Conservation (phyloP, 2,888 invertebrate species). For the Ennomos erosarius region DNA sequence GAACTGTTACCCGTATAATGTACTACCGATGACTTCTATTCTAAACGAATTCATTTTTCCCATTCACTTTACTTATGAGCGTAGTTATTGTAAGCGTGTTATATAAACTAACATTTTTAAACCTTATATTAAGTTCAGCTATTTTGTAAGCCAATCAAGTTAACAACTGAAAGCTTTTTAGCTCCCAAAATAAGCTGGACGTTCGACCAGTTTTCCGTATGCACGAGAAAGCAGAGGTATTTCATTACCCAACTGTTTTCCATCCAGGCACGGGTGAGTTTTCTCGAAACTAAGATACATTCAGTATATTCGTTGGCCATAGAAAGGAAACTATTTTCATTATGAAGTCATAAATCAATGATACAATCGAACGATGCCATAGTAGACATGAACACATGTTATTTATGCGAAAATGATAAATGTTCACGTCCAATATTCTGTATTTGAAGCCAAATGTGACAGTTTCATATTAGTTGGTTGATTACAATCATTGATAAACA, state of each 20-base stretch:
- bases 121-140: too few relatives aligned
- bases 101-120: too few relatives aligned
- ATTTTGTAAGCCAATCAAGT: too few relatives aligned
- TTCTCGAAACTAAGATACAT: constrained; percentile 48
- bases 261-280: constrained; percentile 52
- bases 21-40: too few relatives aligned
- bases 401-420: constrained; percentile 72
- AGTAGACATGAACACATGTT: constrained; percentile 72
- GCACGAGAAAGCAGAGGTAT: constrained; percentile 43
- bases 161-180: too few relatives aligned
- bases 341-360: constrained; percentile 80
- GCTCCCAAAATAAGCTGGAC: neutral
- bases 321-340: constrained; percentile 77
- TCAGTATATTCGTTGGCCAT: constrained; percentile 48
- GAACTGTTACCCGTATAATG: too few relatives aligned
- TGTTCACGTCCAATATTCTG: constrained; percentile 51
- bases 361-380: constrained; percentile 72
- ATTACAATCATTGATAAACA: constrained; percentile 39
- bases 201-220: neutral
- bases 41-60: too few relatives aligned
- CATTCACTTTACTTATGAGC: too few relatives aligned
- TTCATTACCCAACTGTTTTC: constrained; percentile 57
- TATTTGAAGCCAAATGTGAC: constrained; percentile 45
- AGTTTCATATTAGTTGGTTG: constrained; percentile 44
- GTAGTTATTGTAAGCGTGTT: too few relatives aligned